Evolutionary conservation across 1,140 invertebrate genomes (phyloP).

Genomic region (Mactra quadrangularis): DNA sequence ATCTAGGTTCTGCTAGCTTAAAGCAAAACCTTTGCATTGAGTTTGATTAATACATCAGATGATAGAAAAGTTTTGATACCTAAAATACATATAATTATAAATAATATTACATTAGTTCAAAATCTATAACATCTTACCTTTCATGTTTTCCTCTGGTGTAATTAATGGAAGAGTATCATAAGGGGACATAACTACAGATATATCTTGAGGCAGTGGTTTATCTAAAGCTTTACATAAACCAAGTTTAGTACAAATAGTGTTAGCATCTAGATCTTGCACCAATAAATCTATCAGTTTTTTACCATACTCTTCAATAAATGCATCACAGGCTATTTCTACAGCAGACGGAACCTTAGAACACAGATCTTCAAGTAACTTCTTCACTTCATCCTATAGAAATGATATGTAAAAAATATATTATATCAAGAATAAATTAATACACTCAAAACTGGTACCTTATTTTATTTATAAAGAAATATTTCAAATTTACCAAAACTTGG

Average conservation of each 20-base stretch:
- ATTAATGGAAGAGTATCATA: slow-evolving; percentile 42
- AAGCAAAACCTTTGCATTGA: too few species aligned
- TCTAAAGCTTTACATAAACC: slow-evolving; percentile 85
- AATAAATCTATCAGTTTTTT: slow-evolving; percentile 90
- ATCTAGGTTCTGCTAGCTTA: too few species aligned
- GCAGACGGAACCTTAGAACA: slow-evolving; percentile 89
- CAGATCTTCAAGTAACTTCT: slow-evolving; percentile 88
- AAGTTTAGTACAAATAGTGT: slow-evolving; percentile 88
- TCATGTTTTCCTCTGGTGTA: background rate
- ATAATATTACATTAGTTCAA: too few species aligned
- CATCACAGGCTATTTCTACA: slow-evolving; percentile 88
- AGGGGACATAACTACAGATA: slow-evolving; percentile 27
- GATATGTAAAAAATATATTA: background rate
- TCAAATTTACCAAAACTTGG: too few species aligned
- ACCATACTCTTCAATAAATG: slow-evolving; percentile 92
- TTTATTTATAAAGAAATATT: too few species aligned
- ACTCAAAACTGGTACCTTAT: too few species aligned
- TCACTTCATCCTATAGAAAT: slow-evolving; percentile 88
- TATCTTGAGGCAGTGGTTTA: background rate
- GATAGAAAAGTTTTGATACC: too few species aligned
- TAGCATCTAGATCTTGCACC: slow-evolving; percentile 88
- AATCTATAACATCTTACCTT: slow-evolving; percentile 13
- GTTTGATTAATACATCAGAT: too few species aligned
- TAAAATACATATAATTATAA: too few species aligned
- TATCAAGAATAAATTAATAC: too few species aligned